Evolutionary conservation across 2,113 vertebrate genomes (phyloP).

Genomic region (Spea multiplicata): DNA sequence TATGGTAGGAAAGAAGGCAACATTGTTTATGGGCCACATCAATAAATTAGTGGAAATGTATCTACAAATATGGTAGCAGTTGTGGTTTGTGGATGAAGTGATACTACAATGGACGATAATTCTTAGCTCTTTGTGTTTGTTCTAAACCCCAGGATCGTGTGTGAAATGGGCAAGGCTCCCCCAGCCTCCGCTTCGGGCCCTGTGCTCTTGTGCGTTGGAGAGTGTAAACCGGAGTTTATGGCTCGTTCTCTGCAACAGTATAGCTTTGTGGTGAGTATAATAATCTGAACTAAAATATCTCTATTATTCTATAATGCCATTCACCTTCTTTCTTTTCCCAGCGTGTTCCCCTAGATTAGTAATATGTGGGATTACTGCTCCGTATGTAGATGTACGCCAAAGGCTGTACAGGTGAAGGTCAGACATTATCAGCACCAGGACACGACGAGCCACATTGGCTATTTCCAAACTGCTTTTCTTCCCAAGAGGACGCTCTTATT

Average conservation of each 20-base stretch:
- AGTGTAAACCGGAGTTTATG: constrained; percentile 89
- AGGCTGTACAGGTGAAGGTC: not conserved
- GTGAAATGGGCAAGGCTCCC: constrained; percentile 85
- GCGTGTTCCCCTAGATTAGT: too few relatives aligned
- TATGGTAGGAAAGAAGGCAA: too few relatives aligned
- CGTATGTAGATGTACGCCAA: too few relatives aligned
- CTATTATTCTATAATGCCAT: not conserved
- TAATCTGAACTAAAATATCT: not conserved
- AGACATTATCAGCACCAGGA: not conserved
- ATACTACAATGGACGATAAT: too few relatives aligned
- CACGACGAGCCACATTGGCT: not conserved
- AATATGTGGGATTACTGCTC: too few relatives aligned
- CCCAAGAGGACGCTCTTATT: not conserved
- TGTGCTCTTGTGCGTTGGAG: constrained; percentile 88
- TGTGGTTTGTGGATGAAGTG: too few relatives aligned
- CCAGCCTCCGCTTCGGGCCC: constrained; percentile 76
- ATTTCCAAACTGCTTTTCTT: not conserved
- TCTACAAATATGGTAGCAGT: too few relatives aligned
- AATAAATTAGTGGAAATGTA: too few relatives aligned
- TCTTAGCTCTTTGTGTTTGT: not conserved
- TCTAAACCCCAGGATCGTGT: constrained; percentile 83
- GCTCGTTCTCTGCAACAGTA: constrained; percentile 86
- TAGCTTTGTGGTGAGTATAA: constrained; percentile 85
- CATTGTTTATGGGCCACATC: too few relatives aligned
- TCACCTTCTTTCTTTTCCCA: too few relatives aligned